Evolutionary conservation across 2,888 invertebrate genomes (phyloP), one percentile per base, ranked within the genome.

Genomic region (Dorcus parallelipipedus): DNA sequence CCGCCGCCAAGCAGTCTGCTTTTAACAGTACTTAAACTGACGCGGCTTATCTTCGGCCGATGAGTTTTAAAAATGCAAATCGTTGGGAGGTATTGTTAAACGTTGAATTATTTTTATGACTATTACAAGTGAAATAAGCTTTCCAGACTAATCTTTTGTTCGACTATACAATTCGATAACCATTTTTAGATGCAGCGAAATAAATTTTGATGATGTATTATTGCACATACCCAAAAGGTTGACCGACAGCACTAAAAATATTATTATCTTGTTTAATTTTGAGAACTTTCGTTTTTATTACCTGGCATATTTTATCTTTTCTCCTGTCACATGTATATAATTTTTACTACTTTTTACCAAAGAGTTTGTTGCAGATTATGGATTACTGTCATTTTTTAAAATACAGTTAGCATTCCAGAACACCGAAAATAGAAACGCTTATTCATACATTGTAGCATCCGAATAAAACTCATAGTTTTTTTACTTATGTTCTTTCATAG

Each of bases 1-100:
- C 63, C 61, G 69, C 67, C 69, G 69, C 69, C 69, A 69, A 64
- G 68, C 69, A 68, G 69, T 69, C 69, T 69, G 67, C 49, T 59
- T 60, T 53, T 60, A 60, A 59, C 54, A 58, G 51, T 58, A 55
- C 50, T 54, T 54, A 58, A 49, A 45, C 20, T 42, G 45, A 38
- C 45, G 42, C 41, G 41, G 14, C 65, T 56, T 56, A 59, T 61
- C 59, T 62, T 60, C 63, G 64, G 62, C 56, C 68, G 67, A 67
- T 69, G 68, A 69, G 67, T 69, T 68, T 67, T 69, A 69, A 69
- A 65, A 68, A 68, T 67, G 68, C 67, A 69, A 69, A 69, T 69
- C 62, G 65, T 59, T 63, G 59, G 53, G 62, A 61, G 63, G 65
- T 64, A 68, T 69, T 69, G 69, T 69, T 69, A 68, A 66, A 33